Conservation (phyloP, 2,113 vertebrate species). For the Hylia prasina region DNA sequence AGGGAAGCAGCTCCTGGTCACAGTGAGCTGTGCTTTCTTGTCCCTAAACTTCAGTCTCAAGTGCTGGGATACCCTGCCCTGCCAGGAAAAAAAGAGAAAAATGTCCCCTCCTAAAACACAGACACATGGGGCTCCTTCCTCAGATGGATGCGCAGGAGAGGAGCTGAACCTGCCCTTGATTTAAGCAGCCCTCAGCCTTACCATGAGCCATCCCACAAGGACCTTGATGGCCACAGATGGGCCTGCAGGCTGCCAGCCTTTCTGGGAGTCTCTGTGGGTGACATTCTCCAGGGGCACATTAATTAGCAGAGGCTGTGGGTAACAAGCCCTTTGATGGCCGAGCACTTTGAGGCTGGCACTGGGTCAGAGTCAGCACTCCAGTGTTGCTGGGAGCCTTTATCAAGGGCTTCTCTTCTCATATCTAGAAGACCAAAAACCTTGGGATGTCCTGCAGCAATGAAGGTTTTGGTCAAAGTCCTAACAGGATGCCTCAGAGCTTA, state of each 20-base stretch:
- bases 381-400: neutral
- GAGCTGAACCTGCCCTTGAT: neutral
- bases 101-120: neutral
- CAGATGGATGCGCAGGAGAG: fast-evolving
- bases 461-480: neutral
- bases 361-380: neutral
- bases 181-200: neutral
- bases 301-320: neutral
- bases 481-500: neutral
- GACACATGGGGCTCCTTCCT: neutral
- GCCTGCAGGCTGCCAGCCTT: neutral
- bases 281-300: neutral
- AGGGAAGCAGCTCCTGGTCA: neutral
- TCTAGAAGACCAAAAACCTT: neutral
- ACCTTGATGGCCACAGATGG: neutral
- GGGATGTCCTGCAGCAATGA: neutral
- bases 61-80: neutral
- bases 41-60: neutral
- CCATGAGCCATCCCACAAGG: neutral
- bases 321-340: fast-evolving
- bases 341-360: neutral
- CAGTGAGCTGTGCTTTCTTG: neutral
- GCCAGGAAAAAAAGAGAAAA: neutral
- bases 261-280: neutral
- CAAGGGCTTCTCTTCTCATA: neutral